Conservation (phyloP, 2,797 vertebrate species). For the Lophius americanus region DNA sequence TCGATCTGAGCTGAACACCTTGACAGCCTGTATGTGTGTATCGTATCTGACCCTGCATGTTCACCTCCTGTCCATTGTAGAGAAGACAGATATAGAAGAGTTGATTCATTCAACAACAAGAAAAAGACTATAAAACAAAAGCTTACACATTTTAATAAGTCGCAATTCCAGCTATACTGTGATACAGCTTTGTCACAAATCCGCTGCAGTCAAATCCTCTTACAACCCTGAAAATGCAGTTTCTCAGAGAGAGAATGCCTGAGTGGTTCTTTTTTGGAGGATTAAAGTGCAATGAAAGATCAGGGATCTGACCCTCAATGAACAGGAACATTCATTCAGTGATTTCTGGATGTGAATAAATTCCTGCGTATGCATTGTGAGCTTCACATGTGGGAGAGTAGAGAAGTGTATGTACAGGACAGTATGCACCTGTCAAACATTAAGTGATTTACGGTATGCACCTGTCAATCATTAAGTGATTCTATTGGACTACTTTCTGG, state of each 20-base stretch:
- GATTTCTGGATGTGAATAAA: constrained; percentile 2
- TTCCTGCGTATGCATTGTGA: constrained; percentile 1
- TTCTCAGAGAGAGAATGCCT: constrained; percentile 33
- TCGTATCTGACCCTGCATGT: not conserved
- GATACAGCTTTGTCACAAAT: constrained; percentile 36
- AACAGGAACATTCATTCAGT: constrained; percentile 61
- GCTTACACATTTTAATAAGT: not conserved
- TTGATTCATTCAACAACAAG: constrained; percentile 21
- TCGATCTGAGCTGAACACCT: no score
- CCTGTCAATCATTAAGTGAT: not conserved
- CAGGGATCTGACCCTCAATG: constrained; percentile 46
- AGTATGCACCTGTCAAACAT: not conserved
- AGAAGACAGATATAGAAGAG: constrained; percentile 3
- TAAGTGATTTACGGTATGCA: not conserved
- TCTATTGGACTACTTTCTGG: not conserved
- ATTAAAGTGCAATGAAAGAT: constrained; percentile 62
- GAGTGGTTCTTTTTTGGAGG: constrained; percentile 41
- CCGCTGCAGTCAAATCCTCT: constrained; percentile 59
- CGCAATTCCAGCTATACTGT: constrained; percentile 32
- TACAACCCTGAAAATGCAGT: constrained; percentile 44
- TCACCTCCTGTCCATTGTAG: not conserved
- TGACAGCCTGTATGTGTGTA: no score
- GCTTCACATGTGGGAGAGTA: not conserved
- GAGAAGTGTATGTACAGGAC: not conserved
- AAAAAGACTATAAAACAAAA: constrained; percentile 2